A percentile compares a stretch with the other conserved stretches of the same genome.
Evolutionary conservation across 2,797 vertebrate species (phyloP).

Genomic region (Sebastes oblongus): DNA sequence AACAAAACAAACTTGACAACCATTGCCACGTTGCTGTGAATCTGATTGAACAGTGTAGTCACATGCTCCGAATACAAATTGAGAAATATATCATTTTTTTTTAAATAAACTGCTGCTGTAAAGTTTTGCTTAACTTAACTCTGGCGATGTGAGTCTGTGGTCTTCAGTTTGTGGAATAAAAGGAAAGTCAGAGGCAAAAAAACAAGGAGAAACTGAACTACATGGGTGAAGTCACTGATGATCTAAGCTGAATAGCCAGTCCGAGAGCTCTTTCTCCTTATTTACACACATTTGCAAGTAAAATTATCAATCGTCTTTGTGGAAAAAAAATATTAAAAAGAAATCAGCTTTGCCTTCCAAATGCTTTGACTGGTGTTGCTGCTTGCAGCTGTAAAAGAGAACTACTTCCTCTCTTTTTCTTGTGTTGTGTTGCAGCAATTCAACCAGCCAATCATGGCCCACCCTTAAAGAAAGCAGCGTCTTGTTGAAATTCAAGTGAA

Average conservation of each 20-base stretch:
- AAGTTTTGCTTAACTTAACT: background rate
- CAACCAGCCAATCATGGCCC: background rate
- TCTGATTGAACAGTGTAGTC: background rate
- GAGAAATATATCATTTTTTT: background rate
- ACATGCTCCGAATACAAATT: background rate
- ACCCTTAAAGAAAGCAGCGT: background rate
- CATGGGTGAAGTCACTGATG: background rate
- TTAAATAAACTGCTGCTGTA: background rate
- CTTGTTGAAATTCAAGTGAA: background rate
- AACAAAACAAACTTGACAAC: background rate
- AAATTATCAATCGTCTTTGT: background rate
- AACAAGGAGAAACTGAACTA: background rate
- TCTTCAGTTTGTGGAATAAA: background rate
- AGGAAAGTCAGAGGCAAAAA: background rate
- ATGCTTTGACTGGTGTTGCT: background rate
- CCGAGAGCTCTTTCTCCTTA: background rate
- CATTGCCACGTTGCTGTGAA: background rate
- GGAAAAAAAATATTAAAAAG: background rate
- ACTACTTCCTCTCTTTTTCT: background rate
- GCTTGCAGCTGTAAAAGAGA: background rate
- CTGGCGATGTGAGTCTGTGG: background rate
- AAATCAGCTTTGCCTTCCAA: background rate
- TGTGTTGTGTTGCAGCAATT: background rate
- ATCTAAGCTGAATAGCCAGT: background rate
- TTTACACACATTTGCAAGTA: background rate